These are phyloP conservation scores for Esperia sulphurella DNA, from an alignment of 2,888 invertebrate genomes.

Conservation along the genomic window DNA sequence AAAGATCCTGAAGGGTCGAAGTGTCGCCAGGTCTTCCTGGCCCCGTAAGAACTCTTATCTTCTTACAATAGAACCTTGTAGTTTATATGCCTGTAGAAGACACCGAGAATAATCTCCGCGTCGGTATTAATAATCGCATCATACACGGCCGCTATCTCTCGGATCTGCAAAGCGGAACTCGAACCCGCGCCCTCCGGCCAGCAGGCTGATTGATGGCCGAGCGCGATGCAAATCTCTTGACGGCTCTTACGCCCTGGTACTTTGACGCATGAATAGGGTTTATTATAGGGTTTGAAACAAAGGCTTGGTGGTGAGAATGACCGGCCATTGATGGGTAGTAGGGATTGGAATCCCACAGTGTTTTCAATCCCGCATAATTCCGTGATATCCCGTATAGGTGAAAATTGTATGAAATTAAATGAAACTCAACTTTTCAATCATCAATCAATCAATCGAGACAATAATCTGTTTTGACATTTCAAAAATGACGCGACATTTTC, in stretches of 20 bases:
- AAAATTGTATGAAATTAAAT: no score
- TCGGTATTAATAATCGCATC: slow-evolving; percentile 38
- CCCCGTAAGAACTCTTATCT: no score
- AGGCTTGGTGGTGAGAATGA: neutral
- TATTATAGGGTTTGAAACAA: slow-evolving; percentile 6
- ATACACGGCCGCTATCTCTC: slow-evolving; percentile 39
- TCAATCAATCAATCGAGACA: neutral
- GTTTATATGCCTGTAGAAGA: neutral
- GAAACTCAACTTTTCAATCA: no score
- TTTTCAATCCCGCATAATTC: no score
- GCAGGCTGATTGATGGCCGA: slow-evolving; percentile 29
- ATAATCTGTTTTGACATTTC: no score
- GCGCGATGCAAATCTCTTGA: slow-evolving; percentile 14
- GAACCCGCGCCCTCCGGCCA: slow-evolving; percentile 38
- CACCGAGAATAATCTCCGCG: slow-evolving; percentile 25
- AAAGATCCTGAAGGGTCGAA: no score
- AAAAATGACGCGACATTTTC: no score
- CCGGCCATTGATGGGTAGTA: no score
- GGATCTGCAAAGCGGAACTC: slow-evolving; percentile 32
- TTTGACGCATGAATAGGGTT: slow-evolving; percentile 5
- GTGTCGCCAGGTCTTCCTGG: no score
- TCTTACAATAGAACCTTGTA: no score
- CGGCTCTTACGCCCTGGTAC: slow-evolving; percentile 11
- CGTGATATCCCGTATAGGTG: no score
- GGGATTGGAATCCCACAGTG: no score